These are phyloP conservation scores for Bemisia tabaci DNA, from an alignment of 1,140 invertebrate species.

Conservation along the genomic window DNA sequence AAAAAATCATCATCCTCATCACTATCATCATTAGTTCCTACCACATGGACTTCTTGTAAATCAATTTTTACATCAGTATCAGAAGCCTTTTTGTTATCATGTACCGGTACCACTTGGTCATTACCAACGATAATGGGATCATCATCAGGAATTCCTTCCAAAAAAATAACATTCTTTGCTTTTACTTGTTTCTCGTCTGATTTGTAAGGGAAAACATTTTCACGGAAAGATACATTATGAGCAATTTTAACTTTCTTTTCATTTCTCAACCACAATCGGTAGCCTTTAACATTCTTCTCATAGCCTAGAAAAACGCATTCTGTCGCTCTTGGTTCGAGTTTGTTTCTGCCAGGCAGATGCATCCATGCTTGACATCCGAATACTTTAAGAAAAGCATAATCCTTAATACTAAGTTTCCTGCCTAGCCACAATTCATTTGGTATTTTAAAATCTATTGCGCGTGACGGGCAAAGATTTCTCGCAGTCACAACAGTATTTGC, in stretches of 20 bases:
- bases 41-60: no score
- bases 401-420: neutral
- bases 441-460: neutral
- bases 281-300: neutral
- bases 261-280: neutral
- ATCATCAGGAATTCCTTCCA: neutral
- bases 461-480: neutral
- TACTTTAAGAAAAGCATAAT: neutral
- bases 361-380: slow-evolving; percentile 1
- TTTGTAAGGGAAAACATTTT: slow-evolving; percentile 1
- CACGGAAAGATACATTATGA: neutral
- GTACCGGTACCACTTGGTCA: no score
- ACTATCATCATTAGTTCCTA: no score
- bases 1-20: neutral
- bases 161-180: neutral
- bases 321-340: neutral
- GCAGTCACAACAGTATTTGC: neutral
- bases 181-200: neutral
- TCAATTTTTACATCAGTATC: no score
- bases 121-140: no score
- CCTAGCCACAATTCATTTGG: slow-evolving; percentile 1
- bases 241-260: slow-evolving; percentile 1
- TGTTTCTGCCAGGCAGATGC: neutral
- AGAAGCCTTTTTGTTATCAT: no score
- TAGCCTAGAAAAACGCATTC: slow-evolving; percentile 2